Percentiles rank a stretch among this genome's conserved stretches.
Conservation (phyloP, 2,797 vertebrate genomes). For the Malurus leucopterus region DNA sequence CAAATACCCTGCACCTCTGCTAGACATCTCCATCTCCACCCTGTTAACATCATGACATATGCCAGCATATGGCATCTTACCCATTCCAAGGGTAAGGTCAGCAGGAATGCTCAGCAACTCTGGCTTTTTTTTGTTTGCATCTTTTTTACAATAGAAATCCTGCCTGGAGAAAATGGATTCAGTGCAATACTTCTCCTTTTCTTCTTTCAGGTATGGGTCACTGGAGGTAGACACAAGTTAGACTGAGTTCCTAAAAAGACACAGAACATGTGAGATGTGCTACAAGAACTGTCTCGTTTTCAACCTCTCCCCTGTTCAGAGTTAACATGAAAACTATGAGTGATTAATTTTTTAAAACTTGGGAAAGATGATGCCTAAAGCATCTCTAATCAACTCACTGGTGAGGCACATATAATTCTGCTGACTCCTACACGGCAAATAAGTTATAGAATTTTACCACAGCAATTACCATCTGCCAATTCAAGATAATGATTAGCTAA, state of each 20-base stretch:
- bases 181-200: background rate
- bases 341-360: constrained; percentile 22
- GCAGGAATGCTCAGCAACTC: background rate
- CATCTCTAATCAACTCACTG: constrained; percentile 29
- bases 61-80: fast-evolving
- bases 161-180: background rate
- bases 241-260: background rate
- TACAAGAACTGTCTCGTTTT: background rate
- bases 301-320: background rate
- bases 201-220: background rate
- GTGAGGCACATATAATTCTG: background rate
- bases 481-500: constrained; percentile 26
- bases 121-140: background rate
- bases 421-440: background rate
- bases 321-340: background rate
- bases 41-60: background rate
- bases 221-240: background rate
- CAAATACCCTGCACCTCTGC: background rate
- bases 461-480: constrained; percentile 37
- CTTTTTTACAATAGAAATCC: background rate
- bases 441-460: constrained; percentile 45
- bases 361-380: constrained; percentile 18
- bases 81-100: background rate
- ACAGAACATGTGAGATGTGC: background rate
- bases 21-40: background rate